Conservation (phyloP, 1,140 invertebrate species). For the Heliconius hermathena region DNA sequence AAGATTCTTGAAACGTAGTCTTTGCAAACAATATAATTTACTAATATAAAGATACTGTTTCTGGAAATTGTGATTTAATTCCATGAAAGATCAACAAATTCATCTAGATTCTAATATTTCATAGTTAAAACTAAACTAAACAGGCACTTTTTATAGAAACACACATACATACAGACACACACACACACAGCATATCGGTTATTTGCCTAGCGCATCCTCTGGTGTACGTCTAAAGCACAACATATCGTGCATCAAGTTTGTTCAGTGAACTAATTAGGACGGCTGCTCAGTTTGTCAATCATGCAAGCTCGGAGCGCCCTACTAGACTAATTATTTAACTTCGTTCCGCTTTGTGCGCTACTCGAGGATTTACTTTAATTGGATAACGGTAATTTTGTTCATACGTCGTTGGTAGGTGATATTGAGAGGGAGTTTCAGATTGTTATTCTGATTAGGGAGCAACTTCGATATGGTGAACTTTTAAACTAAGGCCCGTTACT, state of each 20-base stretch:
- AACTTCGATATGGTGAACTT: not conserved
- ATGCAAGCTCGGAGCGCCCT: conserved; percentile 47
- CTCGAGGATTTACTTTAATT: conserved; percentile 57
- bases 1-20: too few relatives aligned
- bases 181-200: not conserved
- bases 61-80: too few relatives aligned
- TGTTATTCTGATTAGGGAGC: conserved; percentile 19
- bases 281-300: conserved; percentile 71
- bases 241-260: conserved; percentile 48
- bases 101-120: too few relatives aligned
- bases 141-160: too few relatives aligned
- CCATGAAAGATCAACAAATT: too few relatives aligned
- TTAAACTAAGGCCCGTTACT: not conserved
- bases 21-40: too few relatives aligned
- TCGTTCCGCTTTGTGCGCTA: conserved; percentile 54
- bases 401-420: conserved; percentile 36
- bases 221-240: conserved; percentile 2
- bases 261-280: conserved; percentile 65
- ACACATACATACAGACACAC: too few relatives aligned
- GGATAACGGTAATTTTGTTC: conserved; percentile 54
- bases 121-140: too few relatives aligned
- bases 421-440: conserved; percentile 19
- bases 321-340: conserved; percentile 67
- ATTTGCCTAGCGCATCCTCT: not conserved
- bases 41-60: too few relatives aligned